phyloP scores from a whole-genome alignment of 2,888 invertebrate genomes.

The Tinea pellionella region DNA sequence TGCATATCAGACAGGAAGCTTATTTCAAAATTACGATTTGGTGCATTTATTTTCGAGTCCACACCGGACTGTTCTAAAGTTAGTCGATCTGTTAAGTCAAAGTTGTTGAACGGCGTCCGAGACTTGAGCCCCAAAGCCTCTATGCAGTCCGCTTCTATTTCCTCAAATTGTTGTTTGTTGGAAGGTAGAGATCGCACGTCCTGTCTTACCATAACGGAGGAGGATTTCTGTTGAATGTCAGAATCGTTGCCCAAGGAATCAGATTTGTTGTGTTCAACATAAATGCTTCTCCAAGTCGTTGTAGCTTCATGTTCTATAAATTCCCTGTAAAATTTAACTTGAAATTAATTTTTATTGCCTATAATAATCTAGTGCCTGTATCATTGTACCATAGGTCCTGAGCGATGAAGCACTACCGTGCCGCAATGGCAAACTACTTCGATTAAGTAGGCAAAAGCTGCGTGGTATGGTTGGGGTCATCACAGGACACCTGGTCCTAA shows the following conservation, averaged over 20 bases:
- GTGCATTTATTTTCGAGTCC: constrained; percentile 29
- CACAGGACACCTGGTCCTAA: no score
- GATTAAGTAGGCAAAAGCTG: no score
- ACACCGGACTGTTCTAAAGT: constrained; percentile 27
- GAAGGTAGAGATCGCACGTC: constrained; percentile 31
- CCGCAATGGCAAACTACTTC: no score
- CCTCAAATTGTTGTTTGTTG: constrained; percentile 51
- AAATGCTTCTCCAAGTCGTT: constrained; percentile 59
- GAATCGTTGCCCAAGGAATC: constrained; percentile 51
- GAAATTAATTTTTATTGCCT: no score
- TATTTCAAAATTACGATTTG: constrained; percentile 38
- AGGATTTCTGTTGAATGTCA: constrained; percentile 18
- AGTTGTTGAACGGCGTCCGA: constrained; percentile 31
- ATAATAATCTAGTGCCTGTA: no score
- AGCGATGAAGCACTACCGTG: no score
- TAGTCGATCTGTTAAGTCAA: constrained; percentile 36
- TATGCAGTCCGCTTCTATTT: constrained; percentile 38
- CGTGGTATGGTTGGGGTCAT: no score
- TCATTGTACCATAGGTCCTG: no score
- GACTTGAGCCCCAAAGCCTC: constrained; percentile 16
- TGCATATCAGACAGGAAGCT: constrained; percentile 39
- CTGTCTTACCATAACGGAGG: not conserved
- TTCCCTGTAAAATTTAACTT: constrained; percentile 33
- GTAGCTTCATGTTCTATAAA: constrained; percentile 55
- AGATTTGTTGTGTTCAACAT: constrained; percentile 55